Evolutionary conservation across 2,888 invertebrate genomes (phyloP).

Genomic region (Alviniconcha strummeri): DNA sequence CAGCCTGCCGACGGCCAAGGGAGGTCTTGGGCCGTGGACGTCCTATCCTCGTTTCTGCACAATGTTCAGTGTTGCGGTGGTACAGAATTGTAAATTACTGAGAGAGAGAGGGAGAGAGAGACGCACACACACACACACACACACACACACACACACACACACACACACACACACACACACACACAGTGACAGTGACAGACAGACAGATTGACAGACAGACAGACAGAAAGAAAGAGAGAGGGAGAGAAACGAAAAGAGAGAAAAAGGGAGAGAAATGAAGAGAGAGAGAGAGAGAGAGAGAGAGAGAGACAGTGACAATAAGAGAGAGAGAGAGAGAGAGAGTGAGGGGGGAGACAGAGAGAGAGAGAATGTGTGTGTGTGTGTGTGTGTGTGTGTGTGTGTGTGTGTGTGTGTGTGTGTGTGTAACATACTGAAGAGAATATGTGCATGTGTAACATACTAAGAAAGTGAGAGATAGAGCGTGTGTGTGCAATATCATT

Average conservation of each 20-base stretch:
- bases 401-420: neutral
- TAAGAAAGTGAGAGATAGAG: neutral
- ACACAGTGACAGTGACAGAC: neutral
- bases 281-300: no score
- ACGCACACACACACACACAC: no score
- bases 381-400: neutral
- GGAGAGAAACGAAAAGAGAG: no score
- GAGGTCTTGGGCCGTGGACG: constrained; percentile 52
- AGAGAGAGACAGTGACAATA: neutral
- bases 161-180: no score
- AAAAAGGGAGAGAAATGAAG: neutral
- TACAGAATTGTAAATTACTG: no score
- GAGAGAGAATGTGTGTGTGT: neutral
- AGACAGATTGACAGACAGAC: no score
- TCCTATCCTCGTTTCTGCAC: constrained; percentile 59
- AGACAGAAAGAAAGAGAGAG: no score
- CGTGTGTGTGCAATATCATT: neutral
- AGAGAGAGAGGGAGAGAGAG: no score
- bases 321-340: neutral
- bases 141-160: neutral
- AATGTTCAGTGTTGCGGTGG: neutral
- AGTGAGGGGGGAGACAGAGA: neutral
- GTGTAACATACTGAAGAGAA: no score
- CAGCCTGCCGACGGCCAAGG: constrained; percentile 76
- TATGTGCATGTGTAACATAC: neutral